These are phyloP conservation scores for Rhyacophila evoluta DNA, from an alignment of 2,888 invertebrate genomes.

Conservation along the genomic window DNA sequence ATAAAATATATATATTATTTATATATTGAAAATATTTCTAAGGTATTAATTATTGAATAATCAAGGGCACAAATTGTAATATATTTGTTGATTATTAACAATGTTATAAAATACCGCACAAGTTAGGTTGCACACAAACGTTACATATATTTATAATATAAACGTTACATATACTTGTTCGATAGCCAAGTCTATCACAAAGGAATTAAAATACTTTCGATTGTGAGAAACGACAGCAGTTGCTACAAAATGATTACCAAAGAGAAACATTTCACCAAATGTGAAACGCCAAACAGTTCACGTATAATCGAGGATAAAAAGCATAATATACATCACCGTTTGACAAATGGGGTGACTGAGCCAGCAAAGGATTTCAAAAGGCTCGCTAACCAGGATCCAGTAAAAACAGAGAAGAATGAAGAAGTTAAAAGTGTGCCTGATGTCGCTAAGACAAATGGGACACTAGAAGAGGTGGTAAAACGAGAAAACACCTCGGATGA, in stretches of 20 bases:
- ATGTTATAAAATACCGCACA: constrained; percentile 34
- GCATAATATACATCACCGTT: constrained; percentile 30
- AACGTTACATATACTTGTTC: not conserved
- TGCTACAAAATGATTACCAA: constrained; percentile 51
- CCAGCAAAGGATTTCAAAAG: constrained; percentile 62
- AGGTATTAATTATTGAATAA: constrained; percentile 41
- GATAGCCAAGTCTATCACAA: not conserved
- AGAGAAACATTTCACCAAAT: constrained; percentile 66
- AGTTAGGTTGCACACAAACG: constrained; percentile 20
- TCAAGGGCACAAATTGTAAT: constrained; percentile 47
- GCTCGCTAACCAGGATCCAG: constrained; percentile 64
- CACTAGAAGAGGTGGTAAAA: constrained; percentile 33
- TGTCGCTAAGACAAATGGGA: constrained; percentile 31
- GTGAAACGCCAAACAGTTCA: constrained; percentile 67
- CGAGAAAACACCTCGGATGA: constrained; percentile 64
- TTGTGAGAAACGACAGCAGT: not conserved
- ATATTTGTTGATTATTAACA: constrained; percentile 33
- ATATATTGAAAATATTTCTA: constrained; percentile 20
- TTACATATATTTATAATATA: constrained; percentile 10
- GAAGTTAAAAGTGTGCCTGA: constrained; percentile 39
- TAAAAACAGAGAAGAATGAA: constrained; percentile 63
- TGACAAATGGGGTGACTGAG: constrained; percentile 47
- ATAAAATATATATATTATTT: constrained; percentile 23
- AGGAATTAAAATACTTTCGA: not conserved
- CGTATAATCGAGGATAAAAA: constrained; percentile 68